Evolutionary conservation across 2,888 invertebrate species (phyloP).

Genomic region (Eulithis testata): DNA sequence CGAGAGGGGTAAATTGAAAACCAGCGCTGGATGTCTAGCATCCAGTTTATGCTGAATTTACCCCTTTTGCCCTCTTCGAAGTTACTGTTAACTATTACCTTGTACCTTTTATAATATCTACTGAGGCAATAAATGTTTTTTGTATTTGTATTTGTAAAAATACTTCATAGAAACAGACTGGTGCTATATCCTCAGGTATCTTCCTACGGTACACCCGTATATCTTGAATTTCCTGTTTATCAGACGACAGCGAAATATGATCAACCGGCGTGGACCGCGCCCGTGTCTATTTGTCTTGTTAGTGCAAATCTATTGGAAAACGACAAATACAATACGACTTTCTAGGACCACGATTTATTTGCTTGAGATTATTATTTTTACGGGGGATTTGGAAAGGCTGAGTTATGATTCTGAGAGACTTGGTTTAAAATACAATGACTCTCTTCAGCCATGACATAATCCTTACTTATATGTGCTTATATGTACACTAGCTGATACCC

Average conservation of each 20-base stretch:
- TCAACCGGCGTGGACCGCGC: slow-evolving; percentile 50
- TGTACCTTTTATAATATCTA: too few species aligned
- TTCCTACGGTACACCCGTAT: slow-evolving; percentile 2
- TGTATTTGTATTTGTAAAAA: too few species aligned
- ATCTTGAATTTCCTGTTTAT: slow-evolving; percentile 57
- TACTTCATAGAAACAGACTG: not conserved
- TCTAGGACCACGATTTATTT: slow-evolving; percentile 49
- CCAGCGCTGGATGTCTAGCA: too few species aligned
- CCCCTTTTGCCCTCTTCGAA: too few species aligned
- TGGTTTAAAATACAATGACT: slow-evolving; percentile 9
- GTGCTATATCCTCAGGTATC: slow-evolving; percentile 1
- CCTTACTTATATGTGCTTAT: too few species aligned
- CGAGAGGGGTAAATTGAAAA: too few species aligned
- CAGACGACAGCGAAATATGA: slow-evolving; percentile 63
- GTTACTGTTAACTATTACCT: too few species aligned
- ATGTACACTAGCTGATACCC: too few species aligned
- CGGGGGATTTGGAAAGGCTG: slow-evolving; percentile 18
- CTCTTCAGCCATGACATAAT: too few species aligned
- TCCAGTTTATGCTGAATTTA: too few species aligned
- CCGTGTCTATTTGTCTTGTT: slow-evolving; percentile 72
- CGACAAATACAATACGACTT: slow-evolving; percentile 55
- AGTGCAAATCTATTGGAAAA: slow-evolving; percentile 73
- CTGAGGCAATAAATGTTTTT: too few species aligned
- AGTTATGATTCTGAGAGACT: not conserved
- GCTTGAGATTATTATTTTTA: slow-evolving; percentile 34